Base-by-base conservation (phyloP, 2,888 invertebrate species). In the Orthosia gracilis region DNA sequence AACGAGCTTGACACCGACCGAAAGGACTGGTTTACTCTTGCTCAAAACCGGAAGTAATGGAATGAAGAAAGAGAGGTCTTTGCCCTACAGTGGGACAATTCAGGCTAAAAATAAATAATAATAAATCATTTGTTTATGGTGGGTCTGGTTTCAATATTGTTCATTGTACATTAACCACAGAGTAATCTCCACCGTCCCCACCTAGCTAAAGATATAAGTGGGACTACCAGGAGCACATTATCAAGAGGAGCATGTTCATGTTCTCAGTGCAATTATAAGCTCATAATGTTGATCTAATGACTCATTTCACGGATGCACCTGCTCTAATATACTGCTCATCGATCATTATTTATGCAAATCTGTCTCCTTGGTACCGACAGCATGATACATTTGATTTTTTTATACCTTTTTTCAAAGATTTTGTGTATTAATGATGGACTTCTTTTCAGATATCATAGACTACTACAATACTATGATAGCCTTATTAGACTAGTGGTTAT, bases 261-360 rank as follows among this genome's bases (percentile, higher is more conserved):
- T 82, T 75, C 77, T 85, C 69, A 74, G 79, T 66, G 72, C 69
- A 73, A 82, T 85, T 79, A 79, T 72, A 73, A 82, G 55, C 61
- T 26, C 73, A 86, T 85, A 78, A 82, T 86, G 86, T 87, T 83
- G 83, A 74, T 73, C 69, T 86, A 86, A 89, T 89, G 91, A 90
- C 49, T 90, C 87, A 91, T 83, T 87, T 78, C 78, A 85, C 69
- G 82, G 82, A 86, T 86, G 85, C 91, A 91, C 89, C 91, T 91
- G 90, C 73, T 77, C 78, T 84, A 86, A 72, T 85, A 79, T 64
- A 78, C 75, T 67, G 23, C 72, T 23, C 90, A 89, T 91, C 91
- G 85, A 91, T 91, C 89, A 90, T 87, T 82, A 83, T 85, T 80
- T 87, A 84, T 84, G 86, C 85, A 84, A 85, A 87, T 84, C 81